phyloP scores from a whole-genome alignment of 2,113 vertebrate genomes.

The Hypocryptadius cinnamomeus region DNA sequence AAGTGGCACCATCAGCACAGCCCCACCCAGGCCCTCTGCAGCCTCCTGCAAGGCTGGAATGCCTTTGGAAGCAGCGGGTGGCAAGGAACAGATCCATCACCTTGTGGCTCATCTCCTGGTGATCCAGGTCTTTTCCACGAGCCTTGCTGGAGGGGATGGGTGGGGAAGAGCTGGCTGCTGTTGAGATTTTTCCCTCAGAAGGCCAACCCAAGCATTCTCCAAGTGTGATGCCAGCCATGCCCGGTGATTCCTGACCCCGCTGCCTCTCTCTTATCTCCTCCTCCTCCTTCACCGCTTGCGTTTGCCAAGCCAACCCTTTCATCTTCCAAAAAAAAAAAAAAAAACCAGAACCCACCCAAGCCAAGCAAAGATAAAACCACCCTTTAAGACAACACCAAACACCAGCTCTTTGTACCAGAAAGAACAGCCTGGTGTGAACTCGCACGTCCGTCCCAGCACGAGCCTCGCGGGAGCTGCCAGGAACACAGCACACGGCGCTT shows the following conservation, averaged over 20 bases:
- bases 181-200: not conserved
- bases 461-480: not conserved
- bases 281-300: not conserved
- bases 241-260: not conserved
- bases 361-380: not conserved
- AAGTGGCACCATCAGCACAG: not conserved
- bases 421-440: not conserved
- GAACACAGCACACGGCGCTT: not conserved
- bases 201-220: not conserved
- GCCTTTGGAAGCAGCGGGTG: not conserved
- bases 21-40: not conserved
- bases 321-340: not conserved
- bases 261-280: not conserved
- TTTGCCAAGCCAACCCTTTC: not conserved
- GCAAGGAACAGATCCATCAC: not conserved
- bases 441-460: not conserved
- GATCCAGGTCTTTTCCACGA: not conserved
- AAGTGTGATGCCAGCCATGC: not conserved
- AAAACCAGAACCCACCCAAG: not conserved
- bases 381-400: not conserved
- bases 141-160: not conserved
- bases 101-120: rapidly evolving
- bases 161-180: not conserved
- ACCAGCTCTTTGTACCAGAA: not conserved
- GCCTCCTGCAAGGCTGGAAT: not conserved